Conservation (phyloP, 2,888 invertebrate species). For the Bugula neritina region DNA sequence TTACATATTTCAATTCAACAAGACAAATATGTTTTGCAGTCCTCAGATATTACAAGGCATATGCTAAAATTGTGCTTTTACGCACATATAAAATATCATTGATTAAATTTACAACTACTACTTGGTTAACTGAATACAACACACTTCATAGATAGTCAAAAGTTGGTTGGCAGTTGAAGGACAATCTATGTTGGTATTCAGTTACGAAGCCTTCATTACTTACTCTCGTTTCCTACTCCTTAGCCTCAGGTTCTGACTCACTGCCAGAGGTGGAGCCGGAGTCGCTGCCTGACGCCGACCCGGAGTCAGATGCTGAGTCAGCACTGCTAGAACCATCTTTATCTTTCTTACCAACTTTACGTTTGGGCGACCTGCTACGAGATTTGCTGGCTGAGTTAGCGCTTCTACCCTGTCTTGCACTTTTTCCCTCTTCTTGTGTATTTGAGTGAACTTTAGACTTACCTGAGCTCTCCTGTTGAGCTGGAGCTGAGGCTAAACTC, state of each 20-base stretch:
- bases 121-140: too few relatives aligned
- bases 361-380: conserved; percentile 18
- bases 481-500: neutral
- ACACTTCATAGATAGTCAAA: too few relatives aligned
- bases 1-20: too few relatives aligned
- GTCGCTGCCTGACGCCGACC: neutral
- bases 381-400: conserved; percentile 1
- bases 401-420: neutral
- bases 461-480: neutral
- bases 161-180: too few relatives aligned
- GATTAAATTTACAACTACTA: too few relatives aligned
- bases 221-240: too few relatives aligned
- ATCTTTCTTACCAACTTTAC: conserved; percentile 1
- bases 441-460: neutral
- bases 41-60: too few relatives aligned
- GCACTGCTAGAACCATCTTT: neutral
- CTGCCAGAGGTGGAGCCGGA: conserved; percentile 17
- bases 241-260: neutral
- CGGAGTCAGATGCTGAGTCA: neutral
- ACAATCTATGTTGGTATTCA: too few relatives aligned
- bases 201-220: too few relatives aligned
- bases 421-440: neutral
- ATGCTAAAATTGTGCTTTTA: too few relatives aligned
- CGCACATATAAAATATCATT: too few relatives aligned
- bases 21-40: too few relatives aligned